phyloP scores from a whole-genome alignment of 2,797 vertebrate genomes.

The Enteromius mattozi region DNA sequence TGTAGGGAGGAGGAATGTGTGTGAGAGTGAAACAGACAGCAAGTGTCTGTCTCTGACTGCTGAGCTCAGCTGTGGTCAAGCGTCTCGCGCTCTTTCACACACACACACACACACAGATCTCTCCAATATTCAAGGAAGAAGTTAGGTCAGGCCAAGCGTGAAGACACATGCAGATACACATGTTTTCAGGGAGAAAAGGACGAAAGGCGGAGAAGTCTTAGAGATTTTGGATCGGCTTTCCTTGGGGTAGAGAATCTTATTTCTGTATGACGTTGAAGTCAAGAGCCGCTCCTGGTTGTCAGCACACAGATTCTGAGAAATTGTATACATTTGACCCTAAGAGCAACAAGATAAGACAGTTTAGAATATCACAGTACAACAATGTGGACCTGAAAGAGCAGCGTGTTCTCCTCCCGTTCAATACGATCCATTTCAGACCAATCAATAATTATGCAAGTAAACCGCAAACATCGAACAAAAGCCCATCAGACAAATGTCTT shows the following conservation, averaged over 20 bases:
- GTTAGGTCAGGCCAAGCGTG: constrained; percentile 35
- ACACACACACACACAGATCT: not conserved
- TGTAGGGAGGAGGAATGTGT: constrained; percentile 12
- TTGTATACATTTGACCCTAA: constrained; percentile 19
- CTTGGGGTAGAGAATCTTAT: constrained; percentile 8
- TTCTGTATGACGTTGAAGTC: not conserved
- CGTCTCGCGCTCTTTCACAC: not conserved
- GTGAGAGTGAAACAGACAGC: constrained; percentile 37
- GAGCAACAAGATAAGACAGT: constrained; percentile 23
- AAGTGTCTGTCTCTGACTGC: constrained; percentile 43
- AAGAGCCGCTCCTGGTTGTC: not conserved
- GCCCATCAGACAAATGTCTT: not conserved
- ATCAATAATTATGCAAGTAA: constrained; percentile 64
- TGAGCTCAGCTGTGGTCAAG: constrained; percentile 27
- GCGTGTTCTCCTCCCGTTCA: constrained; percentile 64
- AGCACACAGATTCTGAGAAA: constrained; percentile 6
- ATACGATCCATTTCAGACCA: constrained; percentile 58
- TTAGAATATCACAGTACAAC: constrained; percentile 30
- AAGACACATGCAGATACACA: constrained; percentile 50
- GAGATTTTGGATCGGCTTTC: constrained; percentile 33
- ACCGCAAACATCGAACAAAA: constrained; percentile 8
- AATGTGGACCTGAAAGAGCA: constrained; percentile 15
- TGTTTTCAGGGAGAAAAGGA: constrained; percentile 27
- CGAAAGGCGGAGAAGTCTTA: not conserved
- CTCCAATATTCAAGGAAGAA: constrained; percentile 41